Conservation (phyloP, 1,140 invertebrate species). For the Megathymus violae region DNA sequence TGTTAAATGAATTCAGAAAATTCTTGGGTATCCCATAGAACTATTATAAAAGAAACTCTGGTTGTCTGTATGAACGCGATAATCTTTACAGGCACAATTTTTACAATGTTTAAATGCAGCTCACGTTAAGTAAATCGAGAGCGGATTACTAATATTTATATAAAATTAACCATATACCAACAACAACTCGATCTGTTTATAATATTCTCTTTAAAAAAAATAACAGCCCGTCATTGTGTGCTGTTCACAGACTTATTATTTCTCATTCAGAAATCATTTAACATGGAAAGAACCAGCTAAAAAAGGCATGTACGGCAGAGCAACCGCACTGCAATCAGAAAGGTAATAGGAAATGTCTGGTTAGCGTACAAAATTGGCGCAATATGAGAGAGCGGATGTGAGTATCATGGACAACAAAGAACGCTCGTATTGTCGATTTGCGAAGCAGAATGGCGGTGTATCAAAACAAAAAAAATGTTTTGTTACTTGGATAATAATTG, state of each 20-base stretch:
- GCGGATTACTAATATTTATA: too few relatives aligned
- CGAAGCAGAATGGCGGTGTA: slow-evolving; percentile 32
- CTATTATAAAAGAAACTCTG: too few relatives aligned
- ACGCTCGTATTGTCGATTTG: slow-evolving; percentile 34
- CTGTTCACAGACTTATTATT: not conserved
- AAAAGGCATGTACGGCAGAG: slow-evolving; percentile 19
- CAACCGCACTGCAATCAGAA: slow-evolving; percentile 29
- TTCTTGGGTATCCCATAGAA: too few relatives aligned
- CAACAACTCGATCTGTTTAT: not conserved
- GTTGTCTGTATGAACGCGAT: too few relatives aligned
- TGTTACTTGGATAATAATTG: slow-evolving; percentile 30
- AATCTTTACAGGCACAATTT: too few relatives aligned
- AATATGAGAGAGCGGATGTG: slow-evolving; percentile 30
- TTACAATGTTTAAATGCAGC: too few relatives aligned
- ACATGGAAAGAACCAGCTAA: slow-evolving; percentile 21
- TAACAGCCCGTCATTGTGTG: not conserved
- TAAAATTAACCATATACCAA: too few relatives aligned
- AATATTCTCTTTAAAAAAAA: not conserved
- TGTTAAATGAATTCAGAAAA: too few relatives aligned
- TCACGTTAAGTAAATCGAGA: too few relatives aligned
- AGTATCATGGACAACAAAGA: slow-evolving; percentile 36
- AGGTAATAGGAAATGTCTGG: slow-evolving; percentile 34
- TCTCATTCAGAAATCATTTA: slow-evolving; percentile 23
- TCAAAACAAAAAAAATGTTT: slow-evolving; percentile 26
- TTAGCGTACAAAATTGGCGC: slow-evolving; percentile 36